A percentile compares a stretch with the other conserved stretches of the same genome.
Conservation (phyloP, 1,140 invertebrate genomes). For the Lucilia sericata region DNA sequence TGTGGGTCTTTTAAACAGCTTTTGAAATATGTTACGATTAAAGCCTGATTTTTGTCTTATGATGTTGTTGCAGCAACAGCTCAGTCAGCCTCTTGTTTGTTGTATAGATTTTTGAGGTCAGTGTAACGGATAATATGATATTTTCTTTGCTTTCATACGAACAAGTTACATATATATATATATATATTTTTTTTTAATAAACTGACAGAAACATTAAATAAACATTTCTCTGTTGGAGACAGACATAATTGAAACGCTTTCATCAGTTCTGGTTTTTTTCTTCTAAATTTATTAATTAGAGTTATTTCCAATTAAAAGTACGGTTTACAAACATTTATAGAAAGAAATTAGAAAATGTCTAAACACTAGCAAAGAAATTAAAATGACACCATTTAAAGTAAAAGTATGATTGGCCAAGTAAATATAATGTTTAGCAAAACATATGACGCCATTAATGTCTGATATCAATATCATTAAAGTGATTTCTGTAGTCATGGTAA, state of each 20-base stretch:
- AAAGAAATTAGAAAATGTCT: too few relatives aligned
- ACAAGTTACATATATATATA: constrained; percentile 10
- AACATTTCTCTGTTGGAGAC: background rate
- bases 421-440: too few relatives aligned
- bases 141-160: constrained; percentile 28
- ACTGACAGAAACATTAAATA: too few relatives aligned
- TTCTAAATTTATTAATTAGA: constrained; percentile 25
- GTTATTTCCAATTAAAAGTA: constrained; percentile 24
- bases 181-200: background rate
- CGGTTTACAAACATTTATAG: background rate
- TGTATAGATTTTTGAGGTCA: constrained; percentile 26
- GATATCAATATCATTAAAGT: too few relatives aligned
- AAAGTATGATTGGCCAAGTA: too few relatives aligned
- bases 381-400: too few relatives aligned
- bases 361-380: too few relatives aligned
- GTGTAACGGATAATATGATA: constrained; percentile 29
- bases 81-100: background rate
- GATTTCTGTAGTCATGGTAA: too few relatives aligned
- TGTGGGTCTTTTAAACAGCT: background rate
- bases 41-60: background rate
- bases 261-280: constrained; percentile 1
- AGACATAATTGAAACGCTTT: constrained; percentile 19
- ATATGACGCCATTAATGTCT: too few relatives aligned
- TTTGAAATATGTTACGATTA: constrained; percentile 11
- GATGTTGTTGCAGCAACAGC: background rate